Conservation (phyloP, 2,797 vertebrate species). For the Garrulus glandarius region DNA sequence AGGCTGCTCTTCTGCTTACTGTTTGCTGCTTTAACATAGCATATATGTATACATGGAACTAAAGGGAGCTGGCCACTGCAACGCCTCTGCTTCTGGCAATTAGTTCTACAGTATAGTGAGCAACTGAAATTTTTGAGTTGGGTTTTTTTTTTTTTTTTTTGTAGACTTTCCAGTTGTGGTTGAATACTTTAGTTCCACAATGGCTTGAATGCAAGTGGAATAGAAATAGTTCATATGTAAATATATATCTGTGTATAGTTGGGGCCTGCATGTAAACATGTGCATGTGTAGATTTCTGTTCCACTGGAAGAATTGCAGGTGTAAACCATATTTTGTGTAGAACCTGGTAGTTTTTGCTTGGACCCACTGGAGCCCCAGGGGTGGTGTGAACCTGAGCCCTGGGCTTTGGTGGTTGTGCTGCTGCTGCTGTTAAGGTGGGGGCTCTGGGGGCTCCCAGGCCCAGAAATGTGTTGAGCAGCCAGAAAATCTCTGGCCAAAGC, state of each 20-base stretch:
- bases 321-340: background rate
- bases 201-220: background rate
- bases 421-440: background rate
- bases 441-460: background rate
- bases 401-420: background rate
- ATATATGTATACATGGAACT: background rate
- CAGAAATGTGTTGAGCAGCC: background rate
- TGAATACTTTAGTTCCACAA: background rate
- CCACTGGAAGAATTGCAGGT: background rate
- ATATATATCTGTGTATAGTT: rapidly evolving
- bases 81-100: background rate
- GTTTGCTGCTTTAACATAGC: background rate
- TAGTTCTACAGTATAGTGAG: background rate
- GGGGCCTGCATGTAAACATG: background rate
- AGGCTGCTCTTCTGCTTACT: slow-evolving; percentile 50
- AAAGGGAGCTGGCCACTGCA: background rate
- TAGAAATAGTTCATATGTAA: background rate
- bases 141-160: background rate
- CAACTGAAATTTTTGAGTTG: background rate
- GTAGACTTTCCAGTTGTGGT: background rate
- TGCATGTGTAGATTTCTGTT: background rate
- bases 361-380: background rate
- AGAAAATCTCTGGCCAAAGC: background rate
- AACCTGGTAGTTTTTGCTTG: background rate
- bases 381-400: background rate